These are phyloP conservation scores for Micromussa lordhowensis DNA, from an alignment of 92 coral and sea anemone species.

Conservation along the genomic window DNA sequence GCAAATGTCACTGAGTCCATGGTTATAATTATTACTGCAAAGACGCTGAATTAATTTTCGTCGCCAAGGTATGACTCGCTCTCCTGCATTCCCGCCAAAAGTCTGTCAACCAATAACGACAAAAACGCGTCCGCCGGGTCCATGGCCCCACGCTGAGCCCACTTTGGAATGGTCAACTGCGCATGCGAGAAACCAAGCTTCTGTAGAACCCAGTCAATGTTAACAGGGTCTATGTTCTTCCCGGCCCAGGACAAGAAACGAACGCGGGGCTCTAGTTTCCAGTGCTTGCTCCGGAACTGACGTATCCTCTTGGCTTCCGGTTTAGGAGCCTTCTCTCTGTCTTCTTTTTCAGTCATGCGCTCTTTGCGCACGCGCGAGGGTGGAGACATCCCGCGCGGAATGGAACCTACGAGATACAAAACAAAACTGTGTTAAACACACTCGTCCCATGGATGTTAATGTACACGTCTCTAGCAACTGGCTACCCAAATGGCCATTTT, in stretches of 20 bases:
- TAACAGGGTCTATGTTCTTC: conserved; percentile 95
- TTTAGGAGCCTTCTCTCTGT: conserved; percentile 83
- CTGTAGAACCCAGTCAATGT: conserved; percentile 98
- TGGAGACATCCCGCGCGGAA: conserved; percentile 81
- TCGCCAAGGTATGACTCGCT: conserved; percentile 77
- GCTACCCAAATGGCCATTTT: not conserved
- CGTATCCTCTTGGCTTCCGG: conserved; percentile 88
- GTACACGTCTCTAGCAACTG: not conserved
- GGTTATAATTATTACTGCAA: not conserved
- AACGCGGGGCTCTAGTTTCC: conserved; percentile 98
- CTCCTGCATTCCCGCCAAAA: conserved; percentile 92
- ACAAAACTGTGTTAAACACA: not conserved
- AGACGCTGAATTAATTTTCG: conserved; percentile 5
- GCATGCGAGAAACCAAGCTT: conserved; percentile 98
- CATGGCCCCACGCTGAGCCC: conserved; percentile 99
- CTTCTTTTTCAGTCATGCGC: conserved; percentile 69
- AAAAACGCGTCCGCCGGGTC: conserved; percentile 97
- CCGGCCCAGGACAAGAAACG: conserved; percentile 99
- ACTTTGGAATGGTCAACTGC: conserved; percentile 95
- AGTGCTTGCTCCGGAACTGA: conserved; percentile 96
- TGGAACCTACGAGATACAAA: conserved; percentile 61
- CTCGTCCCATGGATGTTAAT: not conserved
- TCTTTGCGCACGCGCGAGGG: conserved; percentile 74
- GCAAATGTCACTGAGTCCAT: not conserved
- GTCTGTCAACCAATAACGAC: conserved; percentile 87